Percentiles rank a stretch among this genome's conserved stretches.
Conservation (phyloP, 1,140 invertebrate genomes). For the Monomorium pharaonis region DNA sequence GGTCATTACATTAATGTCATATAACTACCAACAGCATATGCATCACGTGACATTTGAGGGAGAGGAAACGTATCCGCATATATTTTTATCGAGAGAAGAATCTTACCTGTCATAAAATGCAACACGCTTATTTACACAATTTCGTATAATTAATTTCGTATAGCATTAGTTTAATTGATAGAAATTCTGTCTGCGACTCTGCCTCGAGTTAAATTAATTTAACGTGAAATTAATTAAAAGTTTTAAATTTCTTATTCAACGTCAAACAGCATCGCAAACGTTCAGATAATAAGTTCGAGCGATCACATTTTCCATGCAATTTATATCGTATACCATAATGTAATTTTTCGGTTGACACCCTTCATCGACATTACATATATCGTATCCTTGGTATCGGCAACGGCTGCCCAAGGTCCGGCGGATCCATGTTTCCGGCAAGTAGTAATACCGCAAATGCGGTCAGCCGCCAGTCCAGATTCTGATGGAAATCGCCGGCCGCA, state of each 20-base stretch:
- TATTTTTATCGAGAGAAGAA: conserved; percentile 2
- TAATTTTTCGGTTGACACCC: conserved; percentile 54
- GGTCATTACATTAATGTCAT: conserved; percentile 25
- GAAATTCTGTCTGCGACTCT: not conserved
- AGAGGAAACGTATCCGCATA: not conserved
- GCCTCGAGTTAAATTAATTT: not conserved
- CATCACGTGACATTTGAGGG: not conserved
- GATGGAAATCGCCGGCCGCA: conserved; percentile 60
- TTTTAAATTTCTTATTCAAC: not conserved
- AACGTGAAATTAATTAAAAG: not conserved
- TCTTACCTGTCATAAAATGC: not conserved
- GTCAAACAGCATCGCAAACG: conserved; percentile 27
- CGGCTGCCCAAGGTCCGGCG: conserved; percentile 6
- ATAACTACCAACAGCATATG: not conserved
- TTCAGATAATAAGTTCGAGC: not conserved
- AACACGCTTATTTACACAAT: not conserved
- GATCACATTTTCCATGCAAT: conserved; percentile 6
- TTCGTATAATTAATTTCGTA: not conserved
- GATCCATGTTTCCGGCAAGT: conserved; percentile 62
- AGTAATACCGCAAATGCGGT: conserved; percentile 71
- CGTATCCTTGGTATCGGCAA: conserved; percentile 21
- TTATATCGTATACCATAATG: conserved; percentile 16
- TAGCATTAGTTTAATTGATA: not conserved
- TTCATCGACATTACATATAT: conserved; percentile 6
- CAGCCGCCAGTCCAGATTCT: conserved; percentile 70